Evolutionary conservation across 1,140 invertebrate species (phyloP).

Genomic region (Drosophila arawakana): DNA sequence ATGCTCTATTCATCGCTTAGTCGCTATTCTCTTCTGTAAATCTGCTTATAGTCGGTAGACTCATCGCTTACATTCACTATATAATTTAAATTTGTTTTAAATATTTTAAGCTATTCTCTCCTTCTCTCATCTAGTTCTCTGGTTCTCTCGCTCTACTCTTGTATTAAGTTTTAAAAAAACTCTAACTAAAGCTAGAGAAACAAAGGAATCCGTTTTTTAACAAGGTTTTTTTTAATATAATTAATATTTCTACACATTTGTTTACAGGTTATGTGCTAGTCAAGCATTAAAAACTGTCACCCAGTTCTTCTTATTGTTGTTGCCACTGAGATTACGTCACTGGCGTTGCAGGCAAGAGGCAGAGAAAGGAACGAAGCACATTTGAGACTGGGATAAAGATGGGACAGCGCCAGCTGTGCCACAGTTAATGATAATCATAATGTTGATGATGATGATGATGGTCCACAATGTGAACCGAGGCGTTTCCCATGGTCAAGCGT

Average conservation of each 20-base stretch:
- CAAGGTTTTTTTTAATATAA: too few species aligned
- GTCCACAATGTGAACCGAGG: constrained; percentile 35
- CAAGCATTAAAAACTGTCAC: neutral
- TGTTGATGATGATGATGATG: constrained; percentile 29
- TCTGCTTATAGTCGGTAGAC: too few species aligned
- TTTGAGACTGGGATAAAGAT: constrained; percentile 25
- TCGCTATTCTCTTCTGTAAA: too few species aligned
- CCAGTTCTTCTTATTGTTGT: constrained; percentile 8
- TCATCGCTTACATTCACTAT: neutral
- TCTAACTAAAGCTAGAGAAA: too few species aligned
- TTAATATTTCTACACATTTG: too few species aligned
- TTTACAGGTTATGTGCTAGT: neutral
- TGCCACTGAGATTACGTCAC: constrained; percentile 67
- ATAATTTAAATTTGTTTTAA: neutral
- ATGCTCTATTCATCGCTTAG: neutral
- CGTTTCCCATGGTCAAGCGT: constrained; percentile 47
- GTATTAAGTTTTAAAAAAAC: too few species aligned
- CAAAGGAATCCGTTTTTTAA: too few species aligned
- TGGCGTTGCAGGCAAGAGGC: constrained; percentile 36
- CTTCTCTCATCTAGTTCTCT: too few species aligned
- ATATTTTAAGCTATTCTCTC: neutral
- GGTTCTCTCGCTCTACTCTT: too few species aligned
- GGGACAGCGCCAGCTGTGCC: constrained; percentile 18
- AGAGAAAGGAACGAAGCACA: neutral
- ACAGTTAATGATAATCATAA: neutral